Base-by-base conservation (phyloP, 2,113 vertebrate species). In the Macquaria ambigua region DNA sequence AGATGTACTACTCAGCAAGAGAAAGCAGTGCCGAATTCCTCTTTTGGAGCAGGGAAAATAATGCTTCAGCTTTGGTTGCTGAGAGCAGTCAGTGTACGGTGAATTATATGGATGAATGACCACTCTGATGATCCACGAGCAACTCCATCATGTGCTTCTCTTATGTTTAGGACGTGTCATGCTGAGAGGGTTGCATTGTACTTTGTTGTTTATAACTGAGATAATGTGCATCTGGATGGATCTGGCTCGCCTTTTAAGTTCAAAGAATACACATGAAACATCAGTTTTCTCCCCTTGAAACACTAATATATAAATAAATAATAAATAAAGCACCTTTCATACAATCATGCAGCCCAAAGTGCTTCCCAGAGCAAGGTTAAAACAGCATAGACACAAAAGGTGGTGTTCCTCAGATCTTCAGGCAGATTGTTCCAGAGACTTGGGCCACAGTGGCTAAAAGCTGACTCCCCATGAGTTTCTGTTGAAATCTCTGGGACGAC, bases 21-120 rank as follows among this genome's bases (percentile, higher is more conserved):
- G 56, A 87, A 68, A 71, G 56, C 50, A 21, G 18, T 16, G 0
- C 21, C 43, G 28, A 23, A 71, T 86, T 82, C 14, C 69, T 66
- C 66, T 69, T 64, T 72, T 71, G 50, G 21, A 82, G 70, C 56
- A 61, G 63, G 67, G 66, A 28, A 15, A 75, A 64, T 8, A 66
- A 74, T n/a, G 52, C 73, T 31, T 9, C 34, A 61, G 46, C 75
- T 61, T 18, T 28, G 25, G 64, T 61, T 74, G 62, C 71, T 7
- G 74, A 55, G 53, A 70, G 67, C 79, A 56, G 67, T 28, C 21
- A 18, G 52, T 72, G 67, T 56, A 20, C 63, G 56, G 50, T 73
- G 53, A 77, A 89, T 89, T 79, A 79, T 58, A 77, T 31, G 59
- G 69, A 71, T 77, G 74, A 79, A 82, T 72, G 53, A 79, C 81